These are phyloP conservation scores for Nautilus pompilius DNA, from an alignment of 1,140 invertebrate species.

Conservation along the genomic window DNA sequence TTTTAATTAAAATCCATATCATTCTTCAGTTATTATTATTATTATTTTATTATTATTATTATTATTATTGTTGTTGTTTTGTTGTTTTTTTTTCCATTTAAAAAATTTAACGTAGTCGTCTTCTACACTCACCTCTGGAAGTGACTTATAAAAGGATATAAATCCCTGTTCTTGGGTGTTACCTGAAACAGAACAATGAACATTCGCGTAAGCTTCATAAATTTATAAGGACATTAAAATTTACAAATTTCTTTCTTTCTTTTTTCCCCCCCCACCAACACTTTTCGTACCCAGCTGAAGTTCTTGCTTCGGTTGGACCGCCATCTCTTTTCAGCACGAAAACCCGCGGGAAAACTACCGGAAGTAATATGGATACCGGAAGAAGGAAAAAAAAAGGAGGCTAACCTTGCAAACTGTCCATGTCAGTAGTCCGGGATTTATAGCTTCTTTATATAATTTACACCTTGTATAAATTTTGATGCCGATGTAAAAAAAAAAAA, in stretches of 20 bases:
- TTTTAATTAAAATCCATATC: not conserved
- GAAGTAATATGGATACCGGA: conserved; percentile 2
- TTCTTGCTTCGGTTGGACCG: conserved; percentile 32
- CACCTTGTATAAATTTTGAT: no score
- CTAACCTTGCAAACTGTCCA: not conserved
- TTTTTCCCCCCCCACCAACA: not conserved
- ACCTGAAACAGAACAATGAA: conserved; percentile 28
- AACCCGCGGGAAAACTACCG: not conserved
- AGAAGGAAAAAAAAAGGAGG: not conserved
- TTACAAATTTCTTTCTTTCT: not conserved
- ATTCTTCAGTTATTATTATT: not conserved
- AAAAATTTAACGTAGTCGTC: no score
- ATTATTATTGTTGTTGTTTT: no score
- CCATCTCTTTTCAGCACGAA: conserved; percentile 17
- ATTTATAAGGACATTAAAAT: not conserved
- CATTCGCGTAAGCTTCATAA: not conserved
- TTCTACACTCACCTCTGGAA: conserved; percentile 46
- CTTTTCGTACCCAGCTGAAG: conserved; percentile 27
- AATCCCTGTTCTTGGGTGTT: conserved; percentile 41
- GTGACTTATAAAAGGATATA: conserved; percentile 30
- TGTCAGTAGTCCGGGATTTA: not conserved
- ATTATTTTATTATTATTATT: not conserved
- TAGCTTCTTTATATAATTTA: no score
- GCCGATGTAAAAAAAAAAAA: no score
- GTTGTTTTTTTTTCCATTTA: no score